Evolutionary conservation across 2,888 invertebrate species (phyloP), one percentile per base, ranked within the genome.

Genomic region (Thyatira batis): DNA sequence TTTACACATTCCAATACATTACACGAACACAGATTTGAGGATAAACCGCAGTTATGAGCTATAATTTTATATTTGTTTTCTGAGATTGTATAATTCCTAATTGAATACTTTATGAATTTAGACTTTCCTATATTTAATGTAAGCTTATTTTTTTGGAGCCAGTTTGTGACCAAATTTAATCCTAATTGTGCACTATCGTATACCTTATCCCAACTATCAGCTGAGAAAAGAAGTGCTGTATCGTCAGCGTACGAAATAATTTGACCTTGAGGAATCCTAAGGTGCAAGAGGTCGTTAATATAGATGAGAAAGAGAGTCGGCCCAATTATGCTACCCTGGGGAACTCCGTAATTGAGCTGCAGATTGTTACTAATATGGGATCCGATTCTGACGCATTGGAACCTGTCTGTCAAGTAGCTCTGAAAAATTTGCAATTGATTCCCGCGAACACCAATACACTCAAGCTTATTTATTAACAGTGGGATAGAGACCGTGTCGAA

Each of bases 231-330:
- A 6, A 60, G 28, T 20, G 54, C 58, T 1, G 53, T 57, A 33
- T 61, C 58, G 11, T 63, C 55, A 0, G 58, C 60, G 11, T 51
- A 59, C 0, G 53, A 50, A 1, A 57, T 27, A 10, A 52, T 51
- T n/a, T 49, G 48, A 1, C 44, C 49, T 2, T 55, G 11, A 0
- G 5, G 10, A 11, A 49, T 27, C 1, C 28, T 39, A 4, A 49
- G 20, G 1, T n/a, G n/a, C 8, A 55, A 49, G 8, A 60, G 50
- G 8, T 60, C 48, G 25, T 58, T 56, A 1, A 62, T 49, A 27
- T 51, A 57, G 8, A 45, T 39, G 10, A 56, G n/a, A 11, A 54
- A 58, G 10, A 57, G 44, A 5, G 39, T 57, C 13, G 57, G 46
- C 8, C 51, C 45, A 4, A 61, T 23, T 2, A 55, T 45, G 11